These are phyloP conservation scores for Ictalurus furcatus DNA, from an alignment of 2,113 vertebrate species.

Conservation along the genomic window DNA sequence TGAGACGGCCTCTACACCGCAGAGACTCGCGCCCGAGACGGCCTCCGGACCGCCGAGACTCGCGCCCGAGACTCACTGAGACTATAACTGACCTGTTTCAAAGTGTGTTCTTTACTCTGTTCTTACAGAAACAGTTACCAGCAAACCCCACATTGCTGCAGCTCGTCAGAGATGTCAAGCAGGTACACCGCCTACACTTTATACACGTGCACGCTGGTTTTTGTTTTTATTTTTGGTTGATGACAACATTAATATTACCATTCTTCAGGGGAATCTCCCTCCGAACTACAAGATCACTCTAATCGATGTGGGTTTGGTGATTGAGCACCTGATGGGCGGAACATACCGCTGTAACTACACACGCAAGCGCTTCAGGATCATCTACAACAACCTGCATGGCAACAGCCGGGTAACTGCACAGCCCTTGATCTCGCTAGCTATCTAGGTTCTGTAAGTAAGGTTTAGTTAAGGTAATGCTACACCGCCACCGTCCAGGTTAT, in stretches of 20 bases:
- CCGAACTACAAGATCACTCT: slow-evolving; percentile 97
- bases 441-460: too few species aligned
- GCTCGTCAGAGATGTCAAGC: slow-evolving; percentile 94
- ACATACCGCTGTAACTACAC: slow-evolving; percentile 98
- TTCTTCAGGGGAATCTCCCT: slow-evolving; percentile 89
- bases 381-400: slow-evolving; percentile 96
- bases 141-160: slow-evolving; percentile 94
- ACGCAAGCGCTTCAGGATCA: slow-evolving; percentile 91
- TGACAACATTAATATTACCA: not conserved
- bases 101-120: slow-evolving; percentile 32
- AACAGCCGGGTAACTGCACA: slow-evolving; percentile 81
- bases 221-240: not conserved
- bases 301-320: slow-evolving; percentile 95
- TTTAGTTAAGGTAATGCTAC: not conserved
- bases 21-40: too few species aligned
- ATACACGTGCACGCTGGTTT: not conserved
- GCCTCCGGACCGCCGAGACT: too few species aligned
- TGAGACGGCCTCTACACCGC: too few species aligned
- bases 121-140: slow-evolving; percentile 89
- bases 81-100: not conserved
- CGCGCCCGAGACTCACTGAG: not conserved
- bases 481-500: not conserved
- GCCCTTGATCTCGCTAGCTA: not conserved
- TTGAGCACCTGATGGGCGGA: slow-evolving; percentile 97
- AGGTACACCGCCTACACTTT: slow-evolving; percentile 72